Conservation (phyloP, 2,888 invertebrate genomes). For the Anodontia alba region DNA sequence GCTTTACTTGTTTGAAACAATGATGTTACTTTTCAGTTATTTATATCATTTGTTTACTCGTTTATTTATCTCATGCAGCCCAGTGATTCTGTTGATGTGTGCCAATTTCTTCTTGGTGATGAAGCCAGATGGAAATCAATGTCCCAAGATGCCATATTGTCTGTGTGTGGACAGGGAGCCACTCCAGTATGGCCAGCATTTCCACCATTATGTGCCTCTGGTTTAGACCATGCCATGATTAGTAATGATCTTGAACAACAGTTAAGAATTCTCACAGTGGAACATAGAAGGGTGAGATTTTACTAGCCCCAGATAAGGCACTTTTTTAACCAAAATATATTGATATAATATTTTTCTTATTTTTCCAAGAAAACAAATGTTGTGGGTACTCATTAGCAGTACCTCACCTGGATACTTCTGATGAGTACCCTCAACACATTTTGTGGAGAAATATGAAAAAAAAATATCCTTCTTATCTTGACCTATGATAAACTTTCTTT, state of each 20-base stretch:
- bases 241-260: conserved; percentile 84
- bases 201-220: conserved; percentile 78
- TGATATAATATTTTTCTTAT: no score
- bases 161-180: conserved; percentile 76
- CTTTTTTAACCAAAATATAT: no score
- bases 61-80: conserved; percentile 69
- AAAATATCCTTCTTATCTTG: no score
- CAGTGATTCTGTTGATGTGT: conserved; percentile 81
- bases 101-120: conserved; percentile 82
- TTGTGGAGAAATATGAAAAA: no score
- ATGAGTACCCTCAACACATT: no score
- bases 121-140: conserved; percentile 84
- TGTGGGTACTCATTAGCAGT: no score
- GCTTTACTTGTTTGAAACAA: no score
- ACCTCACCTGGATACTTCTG: no score
- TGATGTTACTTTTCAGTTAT: no score
- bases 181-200: conserved; percentile 78
- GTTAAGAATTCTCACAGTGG: conserved; percentile 78
- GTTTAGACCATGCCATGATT: conserved; percentile 76
- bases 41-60: no score
- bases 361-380: no score
- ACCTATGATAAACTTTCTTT: no score
- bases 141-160: conserved; percentile 83
- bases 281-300: conserved; percentile 80
- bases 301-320: not conserved